phyloP scores from a whole-genome alignment of 2,888 invertebrate genomes.

The Drosophila siamana region DNA sequence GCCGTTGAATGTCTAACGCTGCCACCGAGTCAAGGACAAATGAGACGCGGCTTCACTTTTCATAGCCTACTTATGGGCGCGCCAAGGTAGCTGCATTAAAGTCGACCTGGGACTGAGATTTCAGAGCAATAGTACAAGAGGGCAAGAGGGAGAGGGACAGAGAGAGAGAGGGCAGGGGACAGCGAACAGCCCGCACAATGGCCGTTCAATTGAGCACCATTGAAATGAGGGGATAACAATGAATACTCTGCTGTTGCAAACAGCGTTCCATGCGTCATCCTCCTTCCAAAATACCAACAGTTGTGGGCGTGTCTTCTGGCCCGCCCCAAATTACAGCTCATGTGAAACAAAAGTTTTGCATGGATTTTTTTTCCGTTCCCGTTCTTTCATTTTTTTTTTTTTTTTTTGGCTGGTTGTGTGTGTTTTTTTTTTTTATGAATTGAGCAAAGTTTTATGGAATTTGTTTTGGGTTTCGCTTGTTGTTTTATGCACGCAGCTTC shows the following conservation, averaged over 20 bases:
- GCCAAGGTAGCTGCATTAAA: conserved; percentile 17
- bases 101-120: neutral
- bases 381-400: conserved; percentile 6
- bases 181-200: conserved; percentile 30
- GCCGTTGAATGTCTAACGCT: conserved; percentile 43
- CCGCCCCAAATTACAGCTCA: conserved; percentile 20
- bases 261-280: conserved; percentile 38
- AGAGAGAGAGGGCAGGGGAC: neutral
- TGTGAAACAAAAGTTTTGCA: conserved; percentile 63
- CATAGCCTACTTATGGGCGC: conserved; percentile 51
- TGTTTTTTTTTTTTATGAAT: conserved; percentile 39
- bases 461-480: conserved; percentile 43
- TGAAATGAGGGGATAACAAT: conserved; percentile 42
- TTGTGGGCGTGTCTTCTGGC: conserved; percentile 7
- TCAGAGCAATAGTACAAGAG: neutral
- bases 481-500: conserved; percentile 33
- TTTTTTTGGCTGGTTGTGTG: no score
- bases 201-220: conserved; percentile 56
- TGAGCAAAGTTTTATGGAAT: conserved; percentile 64
- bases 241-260: conserved; percentile 8
- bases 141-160: neutral
- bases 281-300: conserved; percentile 7
- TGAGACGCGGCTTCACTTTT: conserved; percentile 38
- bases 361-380: conserved; percentile 11
- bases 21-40: conserved; percentile 55